Evolutionary conservation across 2,888 invertebrate genomes (phyloP), one percentile per base, ranked within the genome.

Genomic region (Morpho achilles): DNA sequence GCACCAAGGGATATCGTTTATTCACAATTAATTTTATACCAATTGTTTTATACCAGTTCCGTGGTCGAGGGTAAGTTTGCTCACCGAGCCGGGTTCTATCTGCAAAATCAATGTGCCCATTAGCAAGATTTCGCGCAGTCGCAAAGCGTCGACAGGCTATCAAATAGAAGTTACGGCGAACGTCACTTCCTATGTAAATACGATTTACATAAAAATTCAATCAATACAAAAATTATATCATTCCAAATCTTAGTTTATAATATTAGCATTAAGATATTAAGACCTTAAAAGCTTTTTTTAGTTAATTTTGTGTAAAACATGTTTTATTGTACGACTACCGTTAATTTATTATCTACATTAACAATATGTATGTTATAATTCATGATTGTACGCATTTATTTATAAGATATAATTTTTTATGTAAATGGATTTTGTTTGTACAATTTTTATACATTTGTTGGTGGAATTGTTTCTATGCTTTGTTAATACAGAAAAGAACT

Each of bases 81-180:
- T 77, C 79, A 79, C 83, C 85, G 84, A 88, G 88, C 87, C 87
- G 87, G 82, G 85, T 86, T 84, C 87, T 88, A 90, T 90, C 89
- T 89, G 89, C 90, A 90, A 90, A 90, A 90, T 90, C 90, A 90
- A 90, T 90, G 90, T 88, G 88, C 72, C 87, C 76, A 90, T 90
- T 89, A 90, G 88, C 88, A 85, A 87, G 87, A 85, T 85, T 82
- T 85, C 89, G 90, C 90, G 90, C 89, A 89, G 89, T 85, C 90
- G 90, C 90, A 89, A 80, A 81, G 75, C 82, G 79, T 71, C 69
- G 75, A 75, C 75, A 72, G 74, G 83, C 83, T 82, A 80, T 82
- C 82, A 84, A 82, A 80, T 84, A 61, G 62, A 58, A 58, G 58
- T 56, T 50, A 62, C 53, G 58, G 53, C 56, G 59, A 52, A 56